Evolutionary conservation across 2,113 vertebrate species (phyloP).

Genomic region (Archocentrus centrarchus): DNA sequence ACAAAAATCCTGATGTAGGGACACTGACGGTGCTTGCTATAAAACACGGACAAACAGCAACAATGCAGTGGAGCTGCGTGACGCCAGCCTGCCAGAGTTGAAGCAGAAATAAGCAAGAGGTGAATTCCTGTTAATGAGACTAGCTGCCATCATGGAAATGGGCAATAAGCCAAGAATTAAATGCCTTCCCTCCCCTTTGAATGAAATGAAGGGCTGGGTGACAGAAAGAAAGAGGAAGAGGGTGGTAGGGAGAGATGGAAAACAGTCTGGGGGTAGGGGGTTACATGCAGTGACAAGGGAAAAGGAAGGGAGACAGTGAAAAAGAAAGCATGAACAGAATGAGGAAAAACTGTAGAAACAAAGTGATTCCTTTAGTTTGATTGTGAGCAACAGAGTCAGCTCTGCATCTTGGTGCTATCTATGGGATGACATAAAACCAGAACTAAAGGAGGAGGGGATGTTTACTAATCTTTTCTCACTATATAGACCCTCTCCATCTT

Average conservation of each 20-base stretch:
- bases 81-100: constrained; percentile 9
- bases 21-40: neutral
- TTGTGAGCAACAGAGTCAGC: neutral
- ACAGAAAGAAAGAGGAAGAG: constrained; percentile 40
- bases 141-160: constrained; percentile 59
- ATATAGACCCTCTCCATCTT: constrained; percentile 53
- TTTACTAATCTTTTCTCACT: constrained; percentile 65
- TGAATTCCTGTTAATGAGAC: constrained; percentile 55
- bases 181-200: constrained; percentile 72
- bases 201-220: constrained; percentile 55
- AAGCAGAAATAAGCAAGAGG: constrained; percentile 50
- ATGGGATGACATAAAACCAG: constrained; percentile 24
- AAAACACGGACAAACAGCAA: constrained; percentile 24
- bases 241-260: constrained; percentile 15
- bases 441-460: constrained; percentile 28
- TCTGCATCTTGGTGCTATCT: constrained; percentile 16
- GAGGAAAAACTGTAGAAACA: constrained; percentile 21
- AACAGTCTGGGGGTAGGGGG: constrained; percentile 18
- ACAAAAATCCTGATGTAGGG: neutral
- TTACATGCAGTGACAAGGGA: constrained; percentile 16
- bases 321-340: constrained; percentile 20
- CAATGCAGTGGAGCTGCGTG: neutral
- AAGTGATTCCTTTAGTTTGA: constrained; percentile 22
- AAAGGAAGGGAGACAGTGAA: neutral
- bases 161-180: constrained; percentile 80